Percentiles rank a stretch among this genome's conserved stretches.
Conservation (phyloP, 2,888 invertebrate species). For the Malthinus seriepunctatus region DNA sequence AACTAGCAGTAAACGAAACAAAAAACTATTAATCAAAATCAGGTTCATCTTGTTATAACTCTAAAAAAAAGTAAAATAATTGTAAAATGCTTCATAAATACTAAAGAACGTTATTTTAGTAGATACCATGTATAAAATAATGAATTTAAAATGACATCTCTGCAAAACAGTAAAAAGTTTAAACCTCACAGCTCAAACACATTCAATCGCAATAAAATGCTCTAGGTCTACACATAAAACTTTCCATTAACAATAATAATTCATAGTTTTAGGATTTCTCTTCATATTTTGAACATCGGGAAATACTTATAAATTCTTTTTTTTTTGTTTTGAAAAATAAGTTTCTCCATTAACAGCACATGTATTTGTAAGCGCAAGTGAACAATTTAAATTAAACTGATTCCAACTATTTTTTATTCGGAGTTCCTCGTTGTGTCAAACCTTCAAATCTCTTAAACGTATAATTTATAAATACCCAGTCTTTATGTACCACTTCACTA, state of each 20-base stretch:
- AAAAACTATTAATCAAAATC: no score
- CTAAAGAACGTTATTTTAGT: no score
- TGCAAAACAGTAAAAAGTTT: no score
- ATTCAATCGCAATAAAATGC: constrained; percentile 26
- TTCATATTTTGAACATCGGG: no score
- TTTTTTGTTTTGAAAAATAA: constrained; percentile 2
- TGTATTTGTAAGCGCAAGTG: constrained; percentile 24
- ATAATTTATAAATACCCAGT: constrained; percentile 99
- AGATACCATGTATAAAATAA: no score
- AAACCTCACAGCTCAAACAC: constrained; percentile 20
- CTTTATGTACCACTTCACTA: constrained; percentile 91
- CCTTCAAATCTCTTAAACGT: constrained; percentile 99
- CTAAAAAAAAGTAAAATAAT: no score
- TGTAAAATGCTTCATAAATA: no score
- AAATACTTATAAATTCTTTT: neutral
- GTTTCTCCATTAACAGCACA: constrained; percentile 4
- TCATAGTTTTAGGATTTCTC: neutral
- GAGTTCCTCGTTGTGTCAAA: constrained; percentile 86
- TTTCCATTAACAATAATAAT: constrained; percentile 45
- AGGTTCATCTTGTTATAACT: no score
- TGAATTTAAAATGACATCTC: no score
- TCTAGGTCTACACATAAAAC: constrained; percentile 39
- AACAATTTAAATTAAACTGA: neutral
- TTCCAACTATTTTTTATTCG: constrained; percentile 69
- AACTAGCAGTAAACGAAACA: no score